Evolutionary conservation across 2,113 vertebrate species (phyloP).

Genomic region (Neodontobutis hainanensis): DNA sequence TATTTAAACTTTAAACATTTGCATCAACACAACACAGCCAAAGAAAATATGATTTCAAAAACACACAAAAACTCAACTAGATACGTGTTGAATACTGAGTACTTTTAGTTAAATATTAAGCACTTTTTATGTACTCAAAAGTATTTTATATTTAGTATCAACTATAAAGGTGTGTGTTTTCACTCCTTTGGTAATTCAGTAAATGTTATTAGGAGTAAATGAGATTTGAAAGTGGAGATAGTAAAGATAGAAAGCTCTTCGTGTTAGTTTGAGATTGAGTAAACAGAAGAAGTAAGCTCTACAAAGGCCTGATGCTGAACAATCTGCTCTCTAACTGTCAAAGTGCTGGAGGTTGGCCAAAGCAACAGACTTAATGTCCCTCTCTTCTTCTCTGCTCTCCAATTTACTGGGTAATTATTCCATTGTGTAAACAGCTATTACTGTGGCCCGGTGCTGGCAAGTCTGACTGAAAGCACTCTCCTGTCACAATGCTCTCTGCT

Average conservation of each 20-base stretch:
- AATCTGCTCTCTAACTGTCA: conserved; percentile 45
- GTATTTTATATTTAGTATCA: no score
- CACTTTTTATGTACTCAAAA: no score
- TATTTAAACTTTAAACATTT: no score
- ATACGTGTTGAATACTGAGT: no score
- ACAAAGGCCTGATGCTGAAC: conserved; percentile 47
- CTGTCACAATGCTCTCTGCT: conserved; percentile 38
- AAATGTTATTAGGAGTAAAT: background rate
- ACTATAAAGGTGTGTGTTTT: no score
- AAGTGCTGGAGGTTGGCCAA: conserved; percentile 26
- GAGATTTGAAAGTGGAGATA: conserved; percentile 36
- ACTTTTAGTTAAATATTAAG: no score
- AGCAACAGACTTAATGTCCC: conserved; percentile 8
- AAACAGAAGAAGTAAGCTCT: conserved; percentile 31
- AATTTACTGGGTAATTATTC: conserved; percentile 64
- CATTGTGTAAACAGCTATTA: conserved; percentile 75
- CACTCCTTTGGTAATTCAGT: no score
- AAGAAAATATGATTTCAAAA: no score
- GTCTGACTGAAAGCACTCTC: conserved; percentile 47
- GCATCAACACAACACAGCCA: no score
- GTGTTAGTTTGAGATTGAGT: conserved; percentile 25
- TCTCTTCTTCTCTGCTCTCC: conserved; percentile 25
- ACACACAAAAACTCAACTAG: no score
- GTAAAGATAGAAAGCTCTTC: conserved; percentile 30
- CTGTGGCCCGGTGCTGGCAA: conserved; percentile 39